Evolutionary conservation across 1,140 invertebrate species (phyloP).

Genomic region (Lepidostoma basale): DNA sequence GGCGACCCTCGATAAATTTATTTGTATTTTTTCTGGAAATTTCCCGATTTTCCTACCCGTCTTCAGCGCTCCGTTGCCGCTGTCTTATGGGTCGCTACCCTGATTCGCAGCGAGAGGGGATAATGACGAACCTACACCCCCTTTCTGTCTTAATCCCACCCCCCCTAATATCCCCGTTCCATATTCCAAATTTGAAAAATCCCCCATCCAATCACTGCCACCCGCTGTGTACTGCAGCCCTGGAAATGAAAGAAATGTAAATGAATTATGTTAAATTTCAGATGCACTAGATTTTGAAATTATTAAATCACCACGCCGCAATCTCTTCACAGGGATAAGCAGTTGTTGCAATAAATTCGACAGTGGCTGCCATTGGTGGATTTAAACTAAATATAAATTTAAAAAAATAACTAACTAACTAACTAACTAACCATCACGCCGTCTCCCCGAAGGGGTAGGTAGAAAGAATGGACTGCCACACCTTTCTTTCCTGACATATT

Average conservation of each 20-base stretch:
- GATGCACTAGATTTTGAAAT: no score
- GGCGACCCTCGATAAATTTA: conserved; percentile 36
- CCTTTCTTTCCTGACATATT: no score
- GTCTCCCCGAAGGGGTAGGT: no score
- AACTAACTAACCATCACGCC: no score
- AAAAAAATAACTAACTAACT: no score
- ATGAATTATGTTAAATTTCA: conserved; percentile 15
- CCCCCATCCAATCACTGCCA: conserved; percentile 1
- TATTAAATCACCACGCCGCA: no score
- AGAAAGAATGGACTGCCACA: no score
- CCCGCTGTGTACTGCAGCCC: conserved; percentile 10
- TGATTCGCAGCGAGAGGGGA: conserved; percentile 19
- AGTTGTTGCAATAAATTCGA: no score
- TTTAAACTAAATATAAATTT: no score
- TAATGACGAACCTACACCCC: conserved; percentile 17
- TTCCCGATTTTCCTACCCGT: conserved; percentile 5
- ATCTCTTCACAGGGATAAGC: no score
- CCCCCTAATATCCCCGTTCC: neutral
- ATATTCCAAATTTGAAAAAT: neutral
- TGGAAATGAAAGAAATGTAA: conserved; percentile 9
- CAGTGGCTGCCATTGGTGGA: no score
- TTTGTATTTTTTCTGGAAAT: conserved; percentile 40
- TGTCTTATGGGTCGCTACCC: conserved; percentile 20
- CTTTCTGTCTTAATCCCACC: neutral
- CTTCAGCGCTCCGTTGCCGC: conserved; percentile 5